A percentile compares a stretch with the other conserved stretches of the same genome.
These are phyloP conservation scores for Amphibalanus amphitrite DNA, from an alignment of 1,140 invertebrate species.

Conservation along the genomic window DNA sequence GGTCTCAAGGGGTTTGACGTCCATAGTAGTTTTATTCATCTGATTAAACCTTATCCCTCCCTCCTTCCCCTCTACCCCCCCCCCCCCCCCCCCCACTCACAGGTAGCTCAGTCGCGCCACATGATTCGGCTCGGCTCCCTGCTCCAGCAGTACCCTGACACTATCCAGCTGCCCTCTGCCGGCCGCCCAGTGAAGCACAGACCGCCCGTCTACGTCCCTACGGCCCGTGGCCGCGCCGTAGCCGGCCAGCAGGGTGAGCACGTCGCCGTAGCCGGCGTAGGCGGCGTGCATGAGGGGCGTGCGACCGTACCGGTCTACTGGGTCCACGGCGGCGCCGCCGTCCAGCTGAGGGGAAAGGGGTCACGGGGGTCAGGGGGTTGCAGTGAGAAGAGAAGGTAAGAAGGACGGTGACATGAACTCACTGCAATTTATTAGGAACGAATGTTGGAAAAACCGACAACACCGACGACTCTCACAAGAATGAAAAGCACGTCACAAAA, in stretches of 20 bases:
- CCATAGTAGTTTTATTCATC: no score
- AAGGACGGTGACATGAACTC: no score
- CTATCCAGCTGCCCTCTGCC: slow-evolving; percentile 27
- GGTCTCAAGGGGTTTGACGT: no score
- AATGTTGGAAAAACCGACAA: no score
- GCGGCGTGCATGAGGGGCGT: slow-evolving; percentile 29
- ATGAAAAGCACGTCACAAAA: no score
- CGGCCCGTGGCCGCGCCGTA: slow-evolving; percentile 20
- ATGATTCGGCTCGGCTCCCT: slow-evolving; percentile 27
- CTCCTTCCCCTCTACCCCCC: no score
- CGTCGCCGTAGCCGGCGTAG: slow-evolving; percentile 28
- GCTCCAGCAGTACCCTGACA: slow-evolving; percentile 27
- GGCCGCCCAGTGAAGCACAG: slow-evolving; percentile 29
- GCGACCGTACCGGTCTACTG: slow-evolving; percentile 18
- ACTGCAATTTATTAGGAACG: no score
- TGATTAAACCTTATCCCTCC: no score
- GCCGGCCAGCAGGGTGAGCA: slow-evolving; percentile 29
- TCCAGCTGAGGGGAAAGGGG: slow-evolving; percentile 11
- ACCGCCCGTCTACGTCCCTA: slow-evolving; percentile 26
- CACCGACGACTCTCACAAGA: no score
- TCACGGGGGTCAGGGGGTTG: no score
- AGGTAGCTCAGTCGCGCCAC: slow-evolving; percentile 21
- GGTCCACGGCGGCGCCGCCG: slow-evolving; percentile 26
- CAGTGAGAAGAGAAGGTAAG: no score
- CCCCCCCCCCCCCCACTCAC: no score